Evolutionary conservation across 2,113 vertebrate species (phyloP), one percentile per base, ranked within the genome.

Genomic region (Hemiprocne comata): DNA sequence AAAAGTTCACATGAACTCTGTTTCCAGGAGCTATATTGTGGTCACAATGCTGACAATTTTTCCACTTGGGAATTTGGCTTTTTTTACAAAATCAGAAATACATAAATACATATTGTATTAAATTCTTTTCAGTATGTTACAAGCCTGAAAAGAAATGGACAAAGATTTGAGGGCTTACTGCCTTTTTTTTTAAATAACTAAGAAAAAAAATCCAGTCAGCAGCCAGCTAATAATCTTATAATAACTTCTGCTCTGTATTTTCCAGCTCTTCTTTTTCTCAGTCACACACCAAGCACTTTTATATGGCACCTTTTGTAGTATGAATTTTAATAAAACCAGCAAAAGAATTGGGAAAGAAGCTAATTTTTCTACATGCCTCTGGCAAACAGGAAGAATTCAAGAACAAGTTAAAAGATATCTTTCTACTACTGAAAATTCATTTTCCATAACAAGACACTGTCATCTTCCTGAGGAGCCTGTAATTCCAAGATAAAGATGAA

Each of bases 401-500:
- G 93, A 97, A 79, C 80, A 97, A 97, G 94, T 96, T 87, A 90
- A 96, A 78, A 95, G 95, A 94, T 94, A 96, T 93, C 91, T 94
- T 96, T 95, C 75, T 93, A 77, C 89, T 74, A 91, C 91, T 5
- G 25, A 81, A 97, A 97, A 97, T 97, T 97, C 89, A 94, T 97
- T 98, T 98, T 97, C 96, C 89, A 87, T 94, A 97, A 97, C 26
- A 80, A 97, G 96, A 96, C 92, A 80, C 9, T 92, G 95, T 96
- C 97, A 90, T 96, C 96, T 96, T 97, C 92, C 94, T 2, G 33
- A 97, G 96, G 95, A 97, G 95, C 79, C 97, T 97, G 96, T 95
- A 97, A 98, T 96, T 97, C 93, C 95, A 95, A 97, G 96, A 97
- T 97, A 98, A 98, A 97, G 95, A 97, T 98, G 96, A 97, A 95